These are phyloP conservation scores for Zosterops borbonicus DNA, from an alignment of 2,113 vertebrate species.

Conservation along the genomic window DNA sequence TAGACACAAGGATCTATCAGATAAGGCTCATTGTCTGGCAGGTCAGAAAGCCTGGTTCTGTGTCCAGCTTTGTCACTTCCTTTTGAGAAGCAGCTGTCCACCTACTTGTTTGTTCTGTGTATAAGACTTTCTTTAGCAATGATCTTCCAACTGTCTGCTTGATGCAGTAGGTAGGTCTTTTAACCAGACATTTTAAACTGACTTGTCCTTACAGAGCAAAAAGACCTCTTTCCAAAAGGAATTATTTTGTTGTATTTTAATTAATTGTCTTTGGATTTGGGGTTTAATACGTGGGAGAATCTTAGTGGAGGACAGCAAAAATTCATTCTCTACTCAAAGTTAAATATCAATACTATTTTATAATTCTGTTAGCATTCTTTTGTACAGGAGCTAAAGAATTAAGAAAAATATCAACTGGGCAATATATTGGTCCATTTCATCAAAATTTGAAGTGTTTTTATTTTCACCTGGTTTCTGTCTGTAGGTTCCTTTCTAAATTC, in stretches of 20 bases:
- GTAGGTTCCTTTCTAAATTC: neutral
- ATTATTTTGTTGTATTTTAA: neutral
- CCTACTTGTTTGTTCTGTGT: neutral
- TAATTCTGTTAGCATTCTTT: neutral
- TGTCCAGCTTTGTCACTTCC: neutral
- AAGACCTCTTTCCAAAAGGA: neutral
- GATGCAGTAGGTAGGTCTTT: neutral
- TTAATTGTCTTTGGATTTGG: neutral
- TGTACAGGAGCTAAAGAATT: neutral
- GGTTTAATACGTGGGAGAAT: neutral
- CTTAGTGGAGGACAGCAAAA: neutral
- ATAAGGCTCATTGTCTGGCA: neutral
- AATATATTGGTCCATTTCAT: neutral
- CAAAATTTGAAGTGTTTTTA: neutral
- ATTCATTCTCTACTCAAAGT: neutral
- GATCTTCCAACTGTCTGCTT: neutral
- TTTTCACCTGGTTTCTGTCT: neutral
- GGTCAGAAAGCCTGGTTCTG: neutral
- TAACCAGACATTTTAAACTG: neutral
- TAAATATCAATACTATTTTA: neutral
- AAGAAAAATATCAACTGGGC: neutral
- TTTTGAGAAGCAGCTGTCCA: neutral
- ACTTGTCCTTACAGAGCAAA: neutral
- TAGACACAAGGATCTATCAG: neutral
- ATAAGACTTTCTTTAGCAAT: neutral